A percentile compares a stretch with the other conserved stretches of the same genome.
phyloP scores from a whole-genome alignment of 2,113 vertebrate genomes.

The Heptranchias perlo region DNA sequence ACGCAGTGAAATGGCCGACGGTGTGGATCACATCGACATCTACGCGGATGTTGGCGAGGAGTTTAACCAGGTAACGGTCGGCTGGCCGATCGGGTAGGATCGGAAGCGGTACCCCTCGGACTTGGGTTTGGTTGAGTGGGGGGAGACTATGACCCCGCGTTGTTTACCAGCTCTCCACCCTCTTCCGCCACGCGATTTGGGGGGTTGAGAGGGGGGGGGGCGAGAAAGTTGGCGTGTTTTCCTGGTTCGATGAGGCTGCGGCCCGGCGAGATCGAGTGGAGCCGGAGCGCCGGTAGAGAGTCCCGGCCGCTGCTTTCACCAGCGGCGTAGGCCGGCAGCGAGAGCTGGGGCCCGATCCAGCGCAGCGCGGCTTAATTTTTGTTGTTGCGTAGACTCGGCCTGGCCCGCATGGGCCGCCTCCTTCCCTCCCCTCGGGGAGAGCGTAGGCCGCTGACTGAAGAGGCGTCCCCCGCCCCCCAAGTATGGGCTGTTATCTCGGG shows the following conservation, averaged over 20 bases:
- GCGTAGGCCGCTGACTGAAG: background rate
- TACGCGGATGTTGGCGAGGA: conserved; percentile 96
- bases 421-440: background rate
- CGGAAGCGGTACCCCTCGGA: background rate
- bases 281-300: conserved; percentile 40
- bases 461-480: background rate
- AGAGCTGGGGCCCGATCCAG: too few relatives aligned
- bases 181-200: background rate
- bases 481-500: background rate
- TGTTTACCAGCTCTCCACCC: background rate
- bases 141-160: too few relatives aligned
- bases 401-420: conserved; percentile 42
- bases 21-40: conserved; percentile 94
- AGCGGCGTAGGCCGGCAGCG: background rate
- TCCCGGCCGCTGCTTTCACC: conserved; percentile 42
- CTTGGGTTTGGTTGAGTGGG: too few relatives aligned
- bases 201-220: background rate
- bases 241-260: background rate
- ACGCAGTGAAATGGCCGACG: conserved; percentile 81
- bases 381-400: conserved; percentile 40
- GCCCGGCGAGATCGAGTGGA: background rate
- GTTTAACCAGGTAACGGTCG: conserved; percentile 77
- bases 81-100: background rate
- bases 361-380: too few relatives aligned
- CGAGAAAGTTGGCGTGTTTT: background rate